These are phyloP conservation scores for Uria aalge DNA, from an alignment of 2,113 vertebrate species.

Conservation along the genomic window DNA sequence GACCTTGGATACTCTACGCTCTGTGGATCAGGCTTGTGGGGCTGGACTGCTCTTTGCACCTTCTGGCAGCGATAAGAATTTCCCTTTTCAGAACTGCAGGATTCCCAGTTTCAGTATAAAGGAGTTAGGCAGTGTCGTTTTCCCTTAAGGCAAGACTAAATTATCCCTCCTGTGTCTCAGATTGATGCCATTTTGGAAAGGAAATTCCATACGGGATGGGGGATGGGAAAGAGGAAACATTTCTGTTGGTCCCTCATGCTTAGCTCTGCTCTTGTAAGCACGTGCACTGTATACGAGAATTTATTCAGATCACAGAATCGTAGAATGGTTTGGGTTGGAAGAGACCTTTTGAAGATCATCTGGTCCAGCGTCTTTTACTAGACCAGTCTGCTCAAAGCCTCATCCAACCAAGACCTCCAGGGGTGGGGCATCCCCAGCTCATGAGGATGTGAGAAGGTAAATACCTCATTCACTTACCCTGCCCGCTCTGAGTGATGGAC, in stretches of 20 bases:
- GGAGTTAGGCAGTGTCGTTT: background rate
- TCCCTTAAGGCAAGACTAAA: background rate
- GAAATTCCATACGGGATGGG: background rate
- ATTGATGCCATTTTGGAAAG: background rate
- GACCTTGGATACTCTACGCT: background rate
- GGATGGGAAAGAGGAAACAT: background rate
- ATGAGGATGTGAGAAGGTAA: background rate
- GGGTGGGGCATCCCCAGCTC: background rate
- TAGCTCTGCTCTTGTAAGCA: background rate
- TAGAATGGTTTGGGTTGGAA: background rate
- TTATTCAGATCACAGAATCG: background rate
- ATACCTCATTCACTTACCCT: background rate
- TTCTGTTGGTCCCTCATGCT: background rate
- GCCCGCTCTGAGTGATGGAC: background rate
- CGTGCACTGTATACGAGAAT: fast-evolving
- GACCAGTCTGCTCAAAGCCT: background rate
- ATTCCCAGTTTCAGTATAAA: background rate
- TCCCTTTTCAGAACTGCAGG: background rate
- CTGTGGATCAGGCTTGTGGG: background rate
- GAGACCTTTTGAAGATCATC: background rate
- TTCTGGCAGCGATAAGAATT: background rate
- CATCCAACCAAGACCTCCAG: background rate
- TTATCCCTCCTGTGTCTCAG: background rate
- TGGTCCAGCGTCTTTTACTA: background rate
- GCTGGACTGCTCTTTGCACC: background rate